These are phyloP conservation scores for Bubo scandiacus DNA, from an alignment of 2,113 vertebrate species.

Conservation along the genomic window DNA sequence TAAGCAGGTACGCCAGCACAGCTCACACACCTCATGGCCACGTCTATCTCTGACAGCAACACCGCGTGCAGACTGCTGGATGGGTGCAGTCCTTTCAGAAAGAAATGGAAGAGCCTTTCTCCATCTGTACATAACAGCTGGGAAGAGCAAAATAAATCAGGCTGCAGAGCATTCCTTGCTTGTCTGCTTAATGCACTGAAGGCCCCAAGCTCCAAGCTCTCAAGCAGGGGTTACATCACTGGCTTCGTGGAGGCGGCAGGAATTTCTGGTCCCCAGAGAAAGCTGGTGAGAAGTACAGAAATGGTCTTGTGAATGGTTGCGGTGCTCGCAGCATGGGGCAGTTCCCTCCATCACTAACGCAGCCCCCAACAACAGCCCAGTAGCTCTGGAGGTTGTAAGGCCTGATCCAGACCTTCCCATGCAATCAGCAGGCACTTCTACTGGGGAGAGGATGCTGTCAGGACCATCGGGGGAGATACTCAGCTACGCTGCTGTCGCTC, in stretches of 20 bases:
- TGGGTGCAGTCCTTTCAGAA: background rate
- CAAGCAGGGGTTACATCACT: background rate
- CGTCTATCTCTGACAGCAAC: accelerated
- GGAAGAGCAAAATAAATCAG: background rate
- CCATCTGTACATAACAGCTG: background rate
- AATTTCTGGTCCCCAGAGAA: background rate
- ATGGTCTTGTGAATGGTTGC: background rate
- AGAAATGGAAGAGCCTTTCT: background rate
- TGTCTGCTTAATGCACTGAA: background rate
- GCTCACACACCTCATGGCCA: background rate
- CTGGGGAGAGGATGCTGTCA: accelerated
- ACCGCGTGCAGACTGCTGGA: accelerated
- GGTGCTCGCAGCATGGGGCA: background rate
- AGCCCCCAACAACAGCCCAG: background rate
- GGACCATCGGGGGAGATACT: accelerated
- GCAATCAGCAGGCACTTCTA: too few species aligned
- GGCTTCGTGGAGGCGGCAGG: background rate
- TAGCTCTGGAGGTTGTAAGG: background rate
- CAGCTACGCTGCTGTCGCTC: background rate
- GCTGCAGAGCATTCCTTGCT: background rate
- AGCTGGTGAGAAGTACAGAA: background rate
- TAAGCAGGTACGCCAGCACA: background rate
- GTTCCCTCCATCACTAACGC: background rate
- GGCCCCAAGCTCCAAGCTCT: background rate
- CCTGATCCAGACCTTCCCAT: background rate